Evolutionary conservation across 2,888 invertebrate genomes (phyloP).

Genomic region (Cephus pygmeus): DNA sequence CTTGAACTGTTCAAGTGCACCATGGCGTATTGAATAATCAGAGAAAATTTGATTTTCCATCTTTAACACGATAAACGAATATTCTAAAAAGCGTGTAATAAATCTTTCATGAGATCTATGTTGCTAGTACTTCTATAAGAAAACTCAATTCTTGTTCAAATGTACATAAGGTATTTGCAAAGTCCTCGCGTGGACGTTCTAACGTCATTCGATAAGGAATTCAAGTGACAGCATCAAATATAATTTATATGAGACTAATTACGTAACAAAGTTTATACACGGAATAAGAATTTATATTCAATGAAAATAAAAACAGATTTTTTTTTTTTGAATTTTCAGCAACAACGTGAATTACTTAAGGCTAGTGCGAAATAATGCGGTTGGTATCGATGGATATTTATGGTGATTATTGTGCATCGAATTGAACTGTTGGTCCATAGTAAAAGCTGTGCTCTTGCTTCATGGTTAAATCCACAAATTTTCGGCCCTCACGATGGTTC

Average conservation of each 20-base stretch:
- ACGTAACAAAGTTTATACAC: not conserved
- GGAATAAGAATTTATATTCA: not conserved
- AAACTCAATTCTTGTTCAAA: not conserved
- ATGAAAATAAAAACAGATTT: not conserved
- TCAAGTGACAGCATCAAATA: not conserved
- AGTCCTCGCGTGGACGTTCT: not conserved
- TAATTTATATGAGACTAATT: not conserved
- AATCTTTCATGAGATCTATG: not conserved
- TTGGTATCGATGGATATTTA: not conserved
- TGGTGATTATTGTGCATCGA: not conserved
- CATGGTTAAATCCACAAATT: conserved; percentile 28
- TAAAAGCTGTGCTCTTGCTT: not conserved
- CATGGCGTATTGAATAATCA: not conserved
- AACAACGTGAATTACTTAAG: too few species aligned
- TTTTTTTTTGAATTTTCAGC: too few species aligned
- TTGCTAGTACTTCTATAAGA: not conserved
- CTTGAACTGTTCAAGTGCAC: not conserved
- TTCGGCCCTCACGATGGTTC: conserved; percentile 30
- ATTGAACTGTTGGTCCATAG: not conserved
- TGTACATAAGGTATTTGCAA: not conserved
- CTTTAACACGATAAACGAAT: not conserved
- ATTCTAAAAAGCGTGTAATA: not conserved
- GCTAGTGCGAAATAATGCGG: not conserved
- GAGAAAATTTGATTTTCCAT: not conserved
- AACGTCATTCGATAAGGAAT: not conserved